A percentile compares a stretch with the other conserved stretches of the same genome.
phyloP scores from a whole-genome alignment of 2,888 invertebrate species.

The Prosopocoilus inquinatus region DNA sequence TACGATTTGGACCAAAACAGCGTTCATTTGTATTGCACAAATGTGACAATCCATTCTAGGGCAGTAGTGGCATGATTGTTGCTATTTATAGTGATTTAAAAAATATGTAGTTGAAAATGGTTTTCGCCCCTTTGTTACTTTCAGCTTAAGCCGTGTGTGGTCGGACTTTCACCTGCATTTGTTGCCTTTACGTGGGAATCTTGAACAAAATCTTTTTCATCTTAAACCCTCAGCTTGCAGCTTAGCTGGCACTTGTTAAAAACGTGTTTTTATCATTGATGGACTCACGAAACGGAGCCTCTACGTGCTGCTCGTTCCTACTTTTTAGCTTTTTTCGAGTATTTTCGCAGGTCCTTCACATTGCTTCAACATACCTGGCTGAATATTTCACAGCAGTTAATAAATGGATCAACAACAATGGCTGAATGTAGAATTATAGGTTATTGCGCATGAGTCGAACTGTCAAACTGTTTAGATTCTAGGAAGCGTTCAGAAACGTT shows the following conservation, averaged over 20 bases:
- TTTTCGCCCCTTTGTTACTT: no score
- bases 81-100: slow-evolving; percentile 21
- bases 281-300: no score
- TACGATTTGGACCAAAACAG: background rate
- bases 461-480: slow-evolving; percentile 16
- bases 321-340: no score
- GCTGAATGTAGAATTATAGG: slow-evolving; percentile 51
- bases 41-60: slow-evolving; percentile 18
- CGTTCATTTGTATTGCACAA: slow-evolving; percentile 3
- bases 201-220: slow-evolving; percentile 11
- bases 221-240: slow-evolving; percentile 25
- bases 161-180: background rate
- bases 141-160: background rate
- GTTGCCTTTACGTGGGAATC: background rate
- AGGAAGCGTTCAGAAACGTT: slow-evolving; percentile 10
- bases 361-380: slow-evolving; percentile 41
- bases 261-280: background rate
- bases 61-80: slow-evolving; percentile 20
- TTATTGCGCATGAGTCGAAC: slow-evolving; percentile 44
- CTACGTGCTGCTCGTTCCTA: no score
- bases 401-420: slow-evolving; percentile 54
- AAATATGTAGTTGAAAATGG: background rate
- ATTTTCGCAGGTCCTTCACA: background rate
- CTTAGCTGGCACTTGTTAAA: slow-evolving; percentile 32
- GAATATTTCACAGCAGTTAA: slow-evolving; percentile 45